These are phyloP conservation scores for Capricornis sumatraensis DNA, from an alignment of 2,113 vertebrate species.

Conservation along the genomic window DNA sequence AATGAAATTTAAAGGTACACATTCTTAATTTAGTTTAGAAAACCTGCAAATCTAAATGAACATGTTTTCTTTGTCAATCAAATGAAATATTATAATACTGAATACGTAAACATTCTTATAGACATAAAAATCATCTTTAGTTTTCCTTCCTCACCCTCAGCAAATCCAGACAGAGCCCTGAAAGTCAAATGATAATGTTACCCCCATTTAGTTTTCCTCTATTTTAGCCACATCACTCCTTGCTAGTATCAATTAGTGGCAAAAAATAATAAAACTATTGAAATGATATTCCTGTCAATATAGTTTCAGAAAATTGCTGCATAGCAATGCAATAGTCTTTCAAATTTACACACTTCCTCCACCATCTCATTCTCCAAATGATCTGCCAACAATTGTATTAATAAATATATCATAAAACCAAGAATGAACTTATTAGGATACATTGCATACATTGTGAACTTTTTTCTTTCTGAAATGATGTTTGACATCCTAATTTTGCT, in stretches of 20 bases:
- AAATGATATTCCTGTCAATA: neutral
- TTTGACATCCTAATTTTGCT: neutral
- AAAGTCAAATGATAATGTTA: neutral
- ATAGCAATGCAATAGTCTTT: neutral
- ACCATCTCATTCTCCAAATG: neutral
- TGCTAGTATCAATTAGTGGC: neutral
- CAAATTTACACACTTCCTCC: neutral
- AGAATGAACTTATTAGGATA: neutral
- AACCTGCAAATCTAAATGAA: neutral
- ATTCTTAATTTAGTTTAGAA: neutral
- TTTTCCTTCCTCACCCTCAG: neutral
- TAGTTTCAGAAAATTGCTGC: neutral
- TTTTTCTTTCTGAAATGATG: neutral
- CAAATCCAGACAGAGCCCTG: neutral
- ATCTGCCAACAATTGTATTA: neutral
- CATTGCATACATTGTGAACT: neutral
- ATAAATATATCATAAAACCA: neutral
- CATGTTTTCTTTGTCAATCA: neutral
- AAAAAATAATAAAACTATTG: neutral
- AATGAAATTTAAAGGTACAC: neutral
- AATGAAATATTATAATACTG: neutral
- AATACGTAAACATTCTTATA: neutral
- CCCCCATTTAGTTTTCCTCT: neutral
- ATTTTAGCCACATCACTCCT: neutral
- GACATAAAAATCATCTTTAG: neutral